Conservation (phyloP, 53 echinoderm and acorn worm genomes). For the Astropecten irregularis region DNA sequence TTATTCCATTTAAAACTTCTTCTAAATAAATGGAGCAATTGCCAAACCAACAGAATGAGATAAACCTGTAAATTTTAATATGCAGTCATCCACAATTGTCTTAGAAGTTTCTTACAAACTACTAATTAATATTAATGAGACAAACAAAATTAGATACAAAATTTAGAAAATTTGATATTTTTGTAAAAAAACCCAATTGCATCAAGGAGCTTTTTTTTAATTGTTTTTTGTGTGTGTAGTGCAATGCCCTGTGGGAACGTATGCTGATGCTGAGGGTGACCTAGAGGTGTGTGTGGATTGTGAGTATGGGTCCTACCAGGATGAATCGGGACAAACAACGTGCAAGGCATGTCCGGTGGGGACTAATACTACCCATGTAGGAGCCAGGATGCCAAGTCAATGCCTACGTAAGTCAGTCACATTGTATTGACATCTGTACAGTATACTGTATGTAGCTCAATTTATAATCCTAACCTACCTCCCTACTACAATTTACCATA, state of each 20-base stretch:
- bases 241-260: conserved; percentile 8
- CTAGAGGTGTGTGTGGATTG: not conserved
- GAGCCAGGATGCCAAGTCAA: not conserved
- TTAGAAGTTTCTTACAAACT: too few relatives aligned
- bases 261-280: not conserved
- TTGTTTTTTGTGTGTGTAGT: not conserved
- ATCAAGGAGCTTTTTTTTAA: not conserved
- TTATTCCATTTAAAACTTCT: too few relatives aligned
- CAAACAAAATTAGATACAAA: too few relatives aligned
- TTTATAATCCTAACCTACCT: too few relatives aligned
- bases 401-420: conserved; percentile 4
- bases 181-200: too few relatives aligned
- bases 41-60: too few relatives aligned
- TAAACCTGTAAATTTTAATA: too few relatives aligned
- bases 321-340: not conserved
- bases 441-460: not conserved
- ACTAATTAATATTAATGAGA: too few relatives aligned
- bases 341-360: conserved; percentile 21
- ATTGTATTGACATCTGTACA: not conserved
- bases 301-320: conserved; percentile 9
- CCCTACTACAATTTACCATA: too few relatives aligned
- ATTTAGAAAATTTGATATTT: too few relatives aligned
- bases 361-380: not conserved
- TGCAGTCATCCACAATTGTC: too few relatives aligned
- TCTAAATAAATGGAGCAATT: too few relatives aligned